Evolutionary conservation across 2,888 invertebrate genomes (phyloP), one percentile per base, ranked within the genome.

Genomic region (Aproaerema taeniolella): DNA sequence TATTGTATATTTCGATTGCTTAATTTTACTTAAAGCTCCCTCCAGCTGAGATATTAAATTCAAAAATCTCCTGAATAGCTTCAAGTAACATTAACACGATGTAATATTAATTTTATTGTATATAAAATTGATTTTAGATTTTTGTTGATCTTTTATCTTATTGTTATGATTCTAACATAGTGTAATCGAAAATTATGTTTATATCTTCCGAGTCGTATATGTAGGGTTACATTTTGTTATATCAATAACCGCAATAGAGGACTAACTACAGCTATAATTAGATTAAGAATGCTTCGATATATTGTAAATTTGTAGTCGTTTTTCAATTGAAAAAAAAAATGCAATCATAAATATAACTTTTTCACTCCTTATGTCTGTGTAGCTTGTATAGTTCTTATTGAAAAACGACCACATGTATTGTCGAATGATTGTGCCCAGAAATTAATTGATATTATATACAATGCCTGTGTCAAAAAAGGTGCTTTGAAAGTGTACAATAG

Each of bases 381-480:
- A n/a, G n/a, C n/a, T n/a, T n/a, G n/a, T 34, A n/a, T 33, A 20
- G 20, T 11, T n/a, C 9, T 10, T 6, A 35, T 49, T 49, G 46
- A 42, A 42, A 50, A 50, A 48, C 47, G 36, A 11, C 35, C 41
- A 45, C n/a, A n/a, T n/a, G n/a, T n/a, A n/a, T n/a, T n/a, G n/a
- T n/a, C n/a, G 44, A 41, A 38, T 31, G 39, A 41, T 37, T 46
- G 45, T 60, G 51, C 66, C 66, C 70, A 67, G 69, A 71, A 67
- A 65, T 57, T 35, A 51, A 59, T 61, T 70, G 66, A 73, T 73
- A 69, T 70, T 69, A 66, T 38, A 15, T 68, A 64, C 41, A 58
- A 60, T 57, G 61, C 69, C 58, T 61, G 80, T 77, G 71, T 79
- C 79, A 81, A 81, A 75, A 67, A 41, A 31, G 83, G 82, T 82